Conservation (phyloP, 2,888 invertebrate species). For the Periphyllus acericola region DNA sequence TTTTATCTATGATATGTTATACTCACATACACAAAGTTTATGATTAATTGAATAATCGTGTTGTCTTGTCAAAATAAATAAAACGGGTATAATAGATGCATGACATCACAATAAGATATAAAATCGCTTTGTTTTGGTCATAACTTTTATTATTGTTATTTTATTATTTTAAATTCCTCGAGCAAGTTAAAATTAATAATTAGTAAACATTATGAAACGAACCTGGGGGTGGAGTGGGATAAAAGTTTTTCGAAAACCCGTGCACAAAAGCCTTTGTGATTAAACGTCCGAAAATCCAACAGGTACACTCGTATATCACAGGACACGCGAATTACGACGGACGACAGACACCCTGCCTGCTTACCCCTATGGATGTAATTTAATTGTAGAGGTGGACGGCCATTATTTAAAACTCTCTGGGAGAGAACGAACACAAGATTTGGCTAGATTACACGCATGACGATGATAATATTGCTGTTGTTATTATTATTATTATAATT, state of each 20-base stretch:
- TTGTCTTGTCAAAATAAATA: constrained; percentile 38
- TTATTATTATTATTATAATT: constrained; percentile 61
- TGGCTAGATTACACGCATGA: constrained; percentile 60
- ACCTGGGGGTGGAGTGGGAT: neutral
- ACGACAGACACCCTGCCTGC: constrained; percentile 57
- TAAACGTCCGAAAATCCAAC: constrained; percentile 62
- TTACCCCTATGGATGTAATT: constrained; percentile 57
- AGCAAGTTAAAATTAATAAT: constrained; percentile 61
- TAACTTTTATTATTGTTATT: constrained; percentile 56
- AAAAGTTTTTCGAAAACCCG: constrained; percentile 59
- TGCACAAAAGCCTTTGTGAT: constrained; percentile 61
- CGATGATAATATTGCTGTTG: constrained; percentile 61
- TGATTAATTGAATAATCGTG: constrained; percentile 50
- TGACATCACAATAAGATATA: constrained; percentile 55
- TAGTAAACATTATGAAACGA: constrained; percentile 53
- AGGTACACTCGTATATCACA: constrained; percentile 62
- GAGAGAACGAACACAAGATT: constrained; percentile 60
- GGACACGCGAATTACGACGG: constrained; percentile 60
- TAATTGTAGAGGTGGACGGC: constrained; percentile 59
- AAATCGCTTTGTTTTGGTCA: constrained; percentile 57
- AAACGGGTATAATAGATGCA: constrained; percentile 29
- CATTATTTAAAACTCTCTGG: constrained; percentile 59
- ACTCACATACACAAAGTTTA: neutral
- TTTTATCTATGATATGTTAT: neutral
- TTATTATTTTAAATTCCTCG: constrained; percentile 55